phyloP scores from a whole-genome alignment of 1,140 invertebrate species.

The Lordiphosa collinella region DNA sequence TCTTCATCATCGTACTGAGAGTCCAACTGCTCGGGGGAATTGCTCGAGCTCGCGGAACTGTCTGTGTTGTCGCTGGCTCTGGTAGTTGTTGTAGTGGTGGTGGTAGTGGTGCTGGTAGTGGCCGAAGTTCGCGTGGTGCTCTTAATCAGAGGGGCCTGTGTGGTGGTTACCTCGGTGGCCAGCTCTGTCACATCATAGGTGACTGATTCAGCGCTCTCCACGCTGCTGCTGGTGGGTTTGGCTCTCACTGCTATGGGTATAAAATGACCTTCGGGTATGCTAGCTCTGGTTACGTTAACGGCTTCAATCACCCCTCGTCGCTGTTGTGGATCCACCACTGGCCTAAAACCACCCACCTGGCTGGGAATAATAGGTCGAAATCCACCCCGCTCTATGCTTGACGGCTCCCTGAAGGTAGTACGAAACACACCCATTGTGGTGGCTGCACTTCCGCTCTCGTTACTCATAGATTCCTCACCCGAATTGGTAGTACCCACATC shows the following conservation, averaged over 20 bases:
- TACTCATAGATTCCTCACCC: constrained; percentile 71
- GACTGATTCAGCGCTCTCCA: constrained; percentile 42
- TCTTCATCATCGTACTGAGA: constrained; percentile 65
- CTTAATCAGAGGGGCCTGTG: constrained; percentile 26
- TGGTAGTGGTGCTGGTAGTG: constrained; percentile 24
- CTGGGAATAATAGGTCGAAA: constrained; percentile 86
- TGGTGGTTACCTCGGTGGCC: constrained; percentile 40
- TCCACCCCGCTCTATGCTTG: constrained; percentile 85
- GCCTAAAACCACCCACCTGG: constrained; percentile 86
- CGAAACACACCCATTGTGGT: constrained; percentile 70
- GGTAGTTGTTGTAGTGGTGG: constrained; percentile 18
- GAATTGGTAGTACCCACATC: constrained; percentile 77
- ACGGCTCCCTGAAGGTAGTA: constrained; percentile 82
- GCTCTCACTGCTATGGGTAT: constrained; percentile 35
- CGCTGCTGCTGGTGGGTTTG: constrained; percentile 37
- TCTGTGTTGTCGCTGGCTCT: constrained; percentile 13
- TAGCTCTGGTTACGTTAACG: constrained; percentile 42
- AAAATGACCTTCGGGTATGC: constrained; percentile 35
- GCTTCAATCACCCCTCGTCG: constrained; percentile 56
- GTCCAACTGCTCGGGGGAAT: constrained; percentile 17
- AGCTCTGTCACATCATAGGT: constrained; percentile 69
- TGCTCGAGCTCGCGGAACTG: constrained; percentile 19
- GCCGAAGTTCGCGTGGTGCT: constrained; percentile 14
- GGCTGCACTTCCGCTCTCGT: constrained; percentile 57
- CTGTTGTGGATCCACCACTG: constrained; percentile 68